Base-by-base conservation (phyloP, 2,797 vertebrate species). In the Alosa sapidissima region DNA sequence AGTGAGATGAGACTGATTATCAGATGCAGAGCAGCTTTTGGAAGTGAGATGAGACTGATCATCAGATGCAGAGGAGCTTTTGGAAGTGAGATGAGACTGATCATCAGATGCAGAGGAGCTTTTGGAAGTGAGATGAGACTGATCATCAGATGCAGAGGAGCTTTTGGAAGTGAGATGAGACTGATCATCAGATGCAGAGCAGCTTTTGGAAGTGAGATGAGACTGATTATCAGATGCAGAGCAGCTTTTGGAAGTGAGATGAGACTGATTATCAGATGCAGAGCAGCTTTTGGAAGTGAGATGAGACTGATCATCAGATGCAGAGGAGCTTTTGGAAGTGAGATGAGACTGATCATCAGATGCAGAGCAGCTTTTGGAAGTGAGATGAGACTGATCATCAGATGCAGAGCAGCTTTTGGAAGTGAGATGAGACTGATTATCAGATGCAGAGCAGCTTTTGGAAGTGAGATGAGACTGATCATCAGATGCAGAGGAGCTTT, bases 61-160 rank as follows among this genome's bases (percentile, higher is more conserved):
- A 47, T 16, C 10, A 78, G 72, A 78, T 78, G n/a, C n/a, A n/a
- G n/a, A n/a, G n/a, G 16, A 78, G 72, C 72, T 28, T 47, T 41
- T 85, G 24, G 14, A 88, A 87, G 88, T 88, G 87, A 88, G 89
- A 88, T 89, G 90, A 91, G 36, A 75, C 8, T 78, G 72, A 78
- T 78, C 78, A 47, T 16, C 10, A 78, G 72, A 78, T 78, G n/a
- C n/a, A n/a, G n/a, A n/a, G n/a, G 16, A 78, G 72, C 72, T 28
- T 47, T 41, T 85, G 24, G 14, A 88, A 87, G 88, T 88, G 87
- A 88, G 89, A 88, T 89, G 90, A 91, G 36, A 75, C 8, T 78
- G 72, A 78, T 78, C 78, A 47, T 16, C 10, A 78, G 72, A 78
- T 78, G n/a, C n/a, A n/a, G n/a, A n/a, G n/a, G 16, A 78, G 72